These are phyloP conservation scores for Caenorhabditis wallacei DNA, from an alignment of 2,888 invertebrate genomes.

Conservation along the genomic window DNA sequence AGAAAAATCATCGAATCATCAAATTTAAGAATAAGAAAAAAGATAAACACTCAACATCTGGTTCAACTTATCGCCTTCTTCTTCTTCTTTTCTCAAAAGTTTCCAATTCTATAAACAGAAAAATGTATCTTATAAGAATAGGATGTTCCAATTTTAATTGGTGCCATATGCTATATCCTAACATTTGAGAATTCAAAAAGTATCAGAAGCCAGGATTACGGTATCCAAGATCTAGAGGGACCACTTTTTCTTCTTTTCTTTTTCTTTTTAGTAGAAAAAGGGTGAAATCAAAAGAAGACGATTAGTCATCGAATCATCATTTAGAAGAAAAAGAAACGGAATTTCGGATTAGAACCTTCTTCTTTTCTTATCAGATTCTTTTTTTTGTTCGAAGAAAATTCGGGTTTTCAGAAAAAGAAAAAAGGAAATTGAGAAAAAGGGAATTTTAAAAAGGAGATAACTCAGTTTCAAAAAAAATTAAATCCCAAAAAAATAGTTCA, in stretches of 20 bases:
- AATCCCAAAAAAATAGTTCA: no score
- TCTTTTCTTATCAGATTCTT: conserved; percentile 34
- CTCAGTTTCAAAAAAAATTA: no score
- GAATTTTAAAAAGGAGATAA: no score
- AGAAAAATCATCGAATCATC: no score
- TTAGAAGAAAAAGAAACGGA: neutral
- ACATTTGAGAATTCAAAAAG: no score
- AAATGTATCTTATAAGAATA: neutral
- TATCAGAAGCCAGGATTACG: no score
- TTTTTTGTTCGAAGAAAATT: neutral
- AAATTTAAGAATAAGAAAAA: no score
- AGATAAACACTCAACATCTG: conserved; percentile 23
- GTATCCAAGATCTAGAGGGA: no score
- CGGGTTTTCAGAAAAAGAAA: neutral
- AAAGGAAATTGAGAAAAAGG: no score
- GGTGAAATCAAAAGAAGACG: neutral
- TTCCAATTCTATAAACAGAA: conserved; percentile 10
- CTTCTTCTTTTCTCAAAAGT: no score
- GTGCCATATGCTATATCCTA: conserved; percentile 18
- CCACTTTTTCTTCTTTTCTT: no score
- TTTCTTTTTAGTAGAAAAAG: neutral
- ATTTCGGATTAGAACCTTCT: neutral
- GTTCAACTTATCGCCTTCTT: conserved; percentile 11
- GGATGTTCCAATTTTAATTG: conserved; percentile 11
- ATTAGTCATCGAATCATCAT: conserved; percentile 54